Evolutionary conservation across 2,113 vertebrate species (phyloP), one percentile per base, ranked within the genome.

Genomic region (Protomyctophum bolini): DNA sequence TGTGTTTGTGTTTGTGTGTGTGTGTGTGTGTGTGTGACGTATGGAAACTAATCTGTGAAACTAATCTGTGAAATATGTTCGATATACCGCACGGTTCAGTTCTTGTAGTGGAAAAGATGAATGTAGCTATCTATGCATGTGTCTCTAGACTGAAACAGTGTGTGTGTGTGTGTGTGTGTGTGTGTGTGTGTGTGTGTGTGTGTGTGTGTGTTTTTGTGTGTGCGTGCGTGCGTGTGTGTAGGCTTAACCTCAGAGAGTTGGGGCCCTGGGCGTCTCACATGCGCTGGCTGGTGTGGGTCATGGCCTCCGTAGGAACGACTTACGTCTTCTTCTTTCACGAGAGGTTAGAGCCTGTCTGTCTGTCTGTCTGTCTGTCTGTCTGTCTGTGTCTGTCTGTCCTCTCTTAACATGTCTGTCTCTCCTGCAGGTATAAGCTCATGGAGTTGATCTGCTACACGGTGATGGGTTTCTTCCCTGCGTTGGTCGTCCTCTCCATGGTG

Each of bases 221-320:
- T 48, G 48, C 51, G 68, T 62, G 8, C 47, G 15, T 79, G 46
- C 78, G 60, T 7, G 54, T 57, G 11, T 84, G 54, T 87, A 99
- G 97, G 97, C 80, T 99, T 79, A 98, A 97, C 86, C 92, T 98
- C 47, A 90, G 97, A 45, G 97, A 99, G 73, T 47, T 98, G 84
- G 97, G 96, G 6, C 97, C 97, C 58, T 98, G 96, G 97, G 95
- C 95, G 0, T 92, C 93, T 57, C 97, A 98, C 91, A 98, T 98
- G 96, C 95, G 96, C 73, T 99, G 97, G 96, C 72, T 98, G 90
- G 95, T 99, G 70, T 99, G 97, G 97, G 95, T 98, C 83, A 98
- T 98, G 97, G 97, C 97, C 0, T 95, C 94, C 0, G 72, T 93
- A 0, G 97, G 97, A 46, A 97, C 96, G 0, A 8, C 96, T 71